These are phyloP conservation scores for Raja brachyura DNA, from an alignment of 2,113 vertebrate species.

Conservation along the genomic window DNA sequence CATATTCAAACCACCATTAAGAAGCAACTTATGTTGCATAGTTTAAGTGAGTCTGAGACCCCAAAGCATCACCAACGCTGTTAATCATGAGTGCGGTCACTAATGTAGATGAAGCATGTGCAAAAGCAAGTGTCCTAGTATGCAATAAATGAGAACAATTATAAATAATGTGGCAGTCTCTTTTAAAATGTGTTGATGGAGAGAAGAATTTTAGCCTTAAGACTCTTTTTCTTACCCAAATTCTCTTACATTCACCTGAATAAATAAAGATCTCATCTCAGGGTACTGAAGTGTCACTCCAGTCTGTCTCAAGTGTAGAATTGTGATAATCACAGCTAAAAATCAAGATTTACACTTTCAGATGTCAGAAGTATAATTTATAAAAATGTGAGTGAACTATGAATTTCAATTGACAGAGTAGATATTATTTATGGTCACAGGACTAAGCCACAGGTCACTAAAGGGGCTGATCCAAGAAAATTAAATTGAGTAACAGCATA, in stretches of 20 bases:
- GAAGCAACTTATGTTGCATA: not conserved
- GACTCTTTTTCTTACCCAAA: not conserved
- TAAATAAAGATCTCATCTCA: not conserved
- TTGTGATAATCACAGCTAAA: not conserved
- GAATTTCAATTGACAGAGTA: not conserved
- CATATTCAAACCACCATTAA: not conserved
- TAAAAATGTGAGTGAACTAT: not conserved
- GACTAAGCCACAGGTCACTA: not conserved
- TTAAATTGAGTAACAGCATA: not conserved
- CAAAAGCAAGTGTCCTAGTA: too few species aligned
- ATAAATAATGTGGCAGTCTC: not conserved
- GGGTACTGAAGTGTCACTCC: not conserved
- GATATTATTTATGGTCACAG: not conserved
- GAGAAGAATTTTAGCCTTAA: not conserved
- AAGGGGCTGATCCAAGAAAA: not conserved
- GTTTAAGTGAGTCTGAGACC: not conserved
- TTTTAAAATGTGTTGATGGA: fast-evolving
- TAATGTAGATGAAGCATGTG: not conserved
- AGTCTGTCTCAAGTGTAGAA: not conserved
- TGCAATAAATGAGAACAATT: not conserved
- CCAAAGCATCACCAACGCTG: not conserved
- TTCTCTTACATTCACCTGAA: not conserved
- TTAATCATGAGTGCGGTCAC: not conserved
- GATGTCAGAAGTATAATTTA: not conserved
- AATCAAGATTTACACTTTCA: not conserved